Base-by-base conservation (phyloP, 2,888 invertebrate genomes). In the Caenorhabditis angaria region DNA sequence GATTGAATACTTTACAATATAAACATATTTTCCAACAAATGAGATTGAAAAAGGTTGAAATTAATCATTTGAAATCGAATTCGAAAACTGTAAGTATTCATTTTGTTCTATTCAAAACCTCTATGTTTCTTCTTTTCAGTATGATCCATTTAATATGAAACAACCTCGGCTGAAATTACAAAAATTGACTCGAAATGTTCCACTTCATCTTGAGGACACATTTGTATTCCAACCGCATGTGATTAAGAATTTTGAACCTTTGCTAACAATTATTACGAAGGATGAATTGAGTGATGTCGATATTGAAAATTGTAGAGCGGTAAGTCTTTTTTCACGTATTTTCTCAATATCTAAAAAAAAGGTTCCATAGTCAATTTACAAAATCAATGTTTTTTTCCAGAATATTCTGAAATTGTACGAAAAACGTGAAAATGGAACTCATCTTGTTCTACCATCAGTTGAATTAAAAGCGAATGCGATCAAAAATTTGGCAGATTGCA, bases 221-320 rank as follows among this genome's bases (percentile, higher is more conserved):
- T 27, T 58, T 18, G 4, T 58, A 12, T 58, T 58, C 24, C 58
- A 58, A 47, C 20, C 5, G 12, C 28, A 18, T 10, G 41, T 58
- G 8, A n/a, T 41, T 12, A 58, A 61, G 29, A n/a, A 58, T 20
- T 61, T 74, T n/a, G 74, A 74, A 24, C 68, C 71, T 10, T 28
- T 71, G 24, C 24, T 73, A 22, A 62, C 55, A 2, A 51, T 56
- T 24, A 29, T 78, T 24, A 65, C 77, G 0, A 63, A 77, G 54
- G 20, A 24, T 18, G 61, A 56, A 41, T 25, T 81, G 58, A 61
- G 70, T n/a, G 53, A 61, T 3, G 58, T 54, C 0, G 78, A 82
- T 28, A 59, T 78, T 12, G 71, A 72, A 12, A 60, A 75, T 25
- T 79, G 80, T 61, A 70, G 71, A 24, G 55, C 63, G 50, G 68